Evolutionary conservation across 1,140 invertebrate genomes (phyloP).

Genomic region (Drosophila repleta): DNA sequence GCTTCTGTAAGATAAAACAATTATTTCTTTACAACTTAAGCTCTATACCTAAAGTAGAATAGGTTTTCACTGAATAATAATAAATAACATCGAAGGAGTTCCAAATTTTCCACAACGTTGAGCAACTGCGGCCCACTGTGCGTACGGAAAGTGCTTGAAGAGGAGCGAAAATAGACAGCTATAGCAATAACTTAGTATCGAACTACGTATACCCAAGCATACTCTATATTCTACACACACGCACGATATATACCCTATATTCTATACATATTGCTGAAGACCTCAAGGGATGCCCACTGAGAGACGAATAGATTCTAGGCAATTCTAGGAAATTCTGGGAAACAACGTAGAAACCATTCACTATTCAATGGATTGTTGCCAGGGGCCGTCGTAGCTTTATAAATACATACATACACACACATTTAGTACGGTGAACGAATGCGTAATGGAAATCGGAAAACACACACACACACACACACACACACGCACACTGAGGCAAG

Average conservation of each 20-base stretch:
- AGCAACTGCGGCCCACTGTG: too few relatives aligned
- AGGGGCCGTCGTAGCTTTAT: constrained; percentile 38
- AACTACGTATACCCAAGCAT: neutral
- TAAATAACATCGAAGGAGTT: too few relatives aligned
- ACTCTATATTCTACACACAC: neutral
- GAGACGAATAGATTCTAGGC: constrained; percentile 2
- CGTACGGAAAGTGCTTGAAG: too few relatives aligned
- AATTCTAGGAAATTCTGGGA: constrained; percentile 13
- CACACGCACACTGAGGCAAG: constrained; percentile 34
- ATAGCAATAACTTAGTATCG: constrained; percentile 8
- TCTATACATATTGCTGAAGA: constrained; percentile 12
- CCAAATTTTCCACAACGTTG: too few relatives aligned
- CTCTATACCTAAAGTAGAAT: too few relatives aligned
- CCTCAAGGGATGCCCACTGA: constrained; percentile 6
- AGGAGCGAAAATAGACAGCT: constrained; percentile 10
- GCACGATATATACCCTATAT: too few relatives aligned
- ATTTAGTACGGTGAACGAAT: constrained; percentile 27
- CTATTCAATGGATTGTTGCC: constrained; percentile 34
- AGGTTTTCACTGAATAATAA: too few relatives aligned
- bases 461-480: constrained; percentile 8
- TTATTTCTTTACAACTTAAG: too few relatives aligned
- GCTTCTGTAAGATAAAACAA: too few relatives aligned
- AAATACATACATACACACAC: too few relatives aligned
- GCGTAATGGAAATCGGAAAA: constrained; percentile 10
- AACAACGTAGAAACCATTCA: constrained; percentile 28